A percentile compares a stretch with the other conserved stretches of the same genome.
Evolutionary conservation across 2,797 vertebrate genomes (phyloP).

Genomic region (Bovichtus variegatus): DNA sequence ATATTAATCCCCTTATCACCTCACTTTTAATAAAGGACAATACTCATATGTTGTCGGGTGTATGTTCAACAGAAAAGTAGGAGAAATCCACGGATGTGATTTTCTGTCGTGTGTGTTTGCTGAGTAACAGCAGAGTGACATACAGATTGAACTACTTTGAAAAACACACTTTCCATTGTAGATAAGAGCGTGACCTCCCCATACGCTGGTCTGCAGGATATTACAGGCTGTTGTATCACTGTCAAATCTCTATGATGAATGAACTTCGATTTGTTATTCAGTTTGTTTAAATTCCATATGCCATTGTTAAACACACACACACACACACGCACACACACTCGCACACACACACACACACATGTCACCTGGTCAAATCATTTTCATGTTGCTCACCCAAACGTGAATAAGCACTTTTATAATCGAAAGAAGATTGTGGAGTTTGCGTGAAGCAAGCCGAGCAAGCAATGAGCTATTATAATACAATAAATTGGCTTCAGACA

Average conservation of each 20-base stretch:
- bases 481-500: slow-evolving; percentile 36
- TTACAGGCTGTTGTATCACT: slow-evolving; percentile 63
- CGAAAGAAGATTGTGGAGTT: slow-evolving; percentile 44
- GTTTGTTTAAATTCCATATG: slow-evolving; percentile 64
- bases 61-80: slow-evolving; percentile 33
- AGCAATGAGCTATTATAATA: slow-evolving; percentile 40
- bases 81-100: slow-evolving; percentile 22
- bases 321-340: slow-evolving; percentile 13
- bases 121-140: slow-evolving; percentile 44
- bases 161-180: slow-evolving; percentile 63
- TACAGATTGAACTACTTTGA: slow-evolving; percentile 51
- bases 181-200: slow-evolving; percentile 56
- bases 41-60: slow-evolving; percentile 33
- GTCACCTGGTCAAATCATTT: slow-evolving; percentile 45
- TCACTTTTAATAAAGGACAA: slow-evolving; percentile 51
- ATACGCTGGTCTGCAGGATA: slow-evolving; percentile 56
- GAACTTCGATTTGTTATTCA: slow-evolving; percentile 56
- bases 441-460: slow-evolving; percentile 25
- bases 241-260: slow-evolving; percentile 67
- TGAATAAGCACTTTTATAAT: slow-evolving; percentile 62
- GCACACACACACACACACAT: too few relatives aligned
- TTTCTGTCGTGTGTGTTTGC: slow-evolving; percentile 52
- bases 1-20: slow-evolving; percentile 58
- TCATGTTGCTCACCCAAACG: slow-evolving; percentile 39
- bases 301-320: slow-evolving; percentile 52